These are phyloP conservation scores for Clarias platycephalus DNA, from an alignment of 2,797 vertebrate genomes.

Conservation along the genomic window DNA sequence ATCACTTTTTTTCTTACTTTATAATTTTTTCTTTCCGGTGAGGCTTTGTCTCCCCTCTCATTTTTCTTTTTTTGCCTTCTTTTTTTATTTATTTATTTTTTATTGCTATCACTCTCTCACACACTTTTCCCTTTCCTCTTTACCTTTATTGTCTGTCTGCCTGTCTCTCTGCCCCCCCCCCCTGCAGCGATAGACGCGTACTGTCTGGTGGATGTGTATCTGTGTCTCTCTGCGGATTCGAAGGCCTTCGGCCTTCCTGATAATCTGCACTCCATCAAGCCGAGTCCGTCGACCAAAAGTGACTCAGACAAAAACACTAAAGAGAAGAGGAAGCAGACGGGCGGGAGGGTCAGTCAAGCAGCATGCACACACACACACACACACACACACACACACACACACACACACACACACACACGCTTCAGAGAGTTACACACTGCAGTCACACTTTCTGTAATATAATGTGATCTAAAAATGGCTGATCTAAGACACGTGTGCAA, in stretches of 20 bases:
- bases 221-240: slow-evolving; percentile 70
- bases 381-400: slow-evolving; percentile 3
- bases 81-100: neutral
- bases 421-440: slow-evolving; percentile 22
- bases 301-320: slow-evolving; percentile 58
- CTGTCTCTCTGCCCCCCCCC: slow-evolving; percentile 7
- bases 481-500: slow-evolving; percentile 8
- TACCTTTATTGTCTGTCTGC: neutral
- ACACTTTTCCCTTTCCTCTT: neutral
- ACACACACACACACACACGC: neutral
- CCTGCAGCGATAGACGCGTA: slow-evolving; percentile 80
- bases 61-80: neutral
- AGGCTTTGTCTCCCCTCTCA: neutral
- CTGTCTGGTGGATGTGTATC: slow-evolving; percentile 84
- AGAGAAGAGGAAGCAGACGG: slow-evolving; percentile 54
- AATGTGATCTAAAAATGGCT: slow-evolving; percentile 29
- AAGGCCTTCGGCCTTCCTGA: slow-evolving; percentile 69
- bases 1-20: neutral
- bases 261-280: slow-evolving; percentile 62
- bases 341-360: slow-evolving; percentile 54
- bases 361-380: slow-evolving; percentile 27
- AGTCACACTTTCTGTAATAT: slow-evolving; percentile 32
- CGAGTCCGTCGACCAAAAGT: slow-evolving; percentile 31
- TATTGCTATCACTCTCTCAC: neutral
- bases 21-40: neutral